Evolutionary conservation across 92 coral and sea anemone genomes (phyloP).

Genomic region (Umimayanthus kanabou): DNA sequence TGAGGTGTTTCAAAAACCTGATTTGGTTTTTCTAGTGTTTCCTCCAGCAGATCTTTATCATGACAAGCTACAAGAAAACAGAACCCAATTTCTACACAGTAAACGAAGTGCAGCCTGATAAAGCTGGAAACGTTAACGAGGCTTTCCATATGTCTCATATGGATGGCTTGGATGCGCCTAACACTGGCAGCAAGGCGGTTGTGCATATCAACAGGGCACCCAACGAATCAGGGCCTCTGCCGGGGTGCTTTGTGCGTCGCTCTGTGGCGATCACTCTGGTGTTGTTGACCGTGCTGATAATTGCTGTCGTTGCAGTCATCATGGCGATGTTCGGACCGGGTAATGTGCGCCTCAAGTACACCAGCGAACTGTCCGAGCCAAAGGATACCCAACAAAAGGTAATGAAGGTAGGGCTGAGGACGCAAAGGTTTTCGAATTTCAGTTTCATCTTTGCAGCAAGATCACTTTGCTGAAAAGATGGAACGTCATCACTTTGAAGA

Average conservation of each 20-base stretch:
- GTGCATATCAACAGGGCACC: not conserved
- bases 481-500: not conserved
- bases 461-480: not conserved
- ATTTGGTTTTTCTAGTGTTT: no score
- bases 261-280: not conserved
- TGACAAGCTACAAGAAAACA: not conserved
- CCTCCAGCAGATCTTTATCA: not conserved
- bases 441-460: not conserved
- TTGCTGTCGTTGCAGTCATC: not conserved
- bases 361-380: no score
- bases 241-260: conserved; percentile 7
- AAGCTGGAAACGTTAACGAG: not conserved
- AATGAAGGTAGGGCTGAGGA: conserved; percentile 12
- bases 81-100: not conserved
- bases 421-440: not conserved
- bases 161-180: not conserved
- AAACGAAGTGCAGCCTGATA: not conserved
- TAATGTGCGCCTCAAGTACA: not conserved
- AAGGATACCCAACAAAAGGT: not conserved
- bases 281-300: conserved; percentile 4
- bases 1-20: no score
- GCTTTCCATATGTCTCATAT: not conserved
- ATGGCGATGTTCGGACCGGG: conserved; percentile 37
- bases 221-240: not conserved
- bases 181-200: not conserved